phyloP scores from a whole-genome alignment of 2,113 vertebrate genomes.

The Eurystomus gularis region DNA sequence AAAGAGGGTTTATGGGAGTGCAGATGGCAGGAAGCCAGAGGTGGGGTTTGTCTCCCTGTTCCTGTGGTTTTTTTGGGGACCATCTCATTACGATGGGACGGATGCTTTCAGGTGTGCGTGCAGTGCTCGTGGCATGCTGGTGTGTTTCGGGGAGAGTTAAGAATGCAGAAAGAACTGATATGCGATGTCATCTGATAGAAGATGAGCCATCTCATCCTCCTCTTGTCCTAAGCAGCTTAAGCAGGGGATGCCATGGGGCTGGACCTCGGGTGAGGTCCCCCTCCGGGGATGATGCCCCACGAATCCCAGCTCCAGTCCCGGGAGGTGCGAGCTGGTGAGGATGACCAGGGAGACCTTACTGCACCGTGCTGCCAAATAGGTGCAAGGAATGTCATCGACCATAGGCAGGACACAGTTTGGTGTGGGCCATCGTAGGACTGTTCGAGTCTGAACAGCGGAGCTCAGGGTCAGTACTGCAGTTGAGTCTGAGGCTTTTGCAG shows the following conservation, averaged over 20 bases:
- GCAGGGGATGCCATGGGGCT: not conserved
- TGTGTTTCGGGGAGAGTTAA: not conserved
- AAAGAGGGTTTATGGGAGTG: conserved; percentile 60
- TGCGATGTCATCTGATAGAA: too few species aligned
- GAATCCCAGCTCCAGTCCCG: too few species aligned
- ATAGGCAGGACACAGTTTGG: not conserved
- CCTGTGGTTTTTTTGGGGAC: not conserved
- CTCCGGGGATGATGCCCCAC: too few species aligned
- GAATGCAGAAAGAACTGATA: not conserved
- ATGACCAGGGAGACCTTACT: too few species aligned
- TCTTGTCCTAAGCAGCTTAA: not conserved
- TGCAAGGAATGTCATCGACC: rapidly evolving
- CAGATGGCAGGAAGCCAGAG: conserved; percentile 55
- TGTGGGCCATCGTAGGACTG: not conserved
- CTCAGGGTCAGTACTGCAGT: not conserved
- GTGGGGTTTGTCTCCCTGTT: not conserved
- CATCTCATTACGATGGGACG: not conserved
- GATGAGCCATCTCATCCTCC: not conserved
- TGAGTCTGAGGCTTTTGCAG: not conserved
- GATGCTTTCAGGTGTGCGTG: not conserved
- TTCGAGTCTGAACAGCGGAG: not conserved
- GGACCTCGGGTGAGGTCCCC: not conserved
- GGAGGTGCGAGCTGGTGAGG: too few species aligned
- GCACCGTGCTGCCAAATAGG: not conserved
- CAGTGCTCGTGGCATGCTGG: rapidly evolving